Evolutionary conservation across 1,140 invertebrate genomes (phyloP), one percentile per base, ranked within the genome.

Genomic region (Drusus annulatus): DNA sequence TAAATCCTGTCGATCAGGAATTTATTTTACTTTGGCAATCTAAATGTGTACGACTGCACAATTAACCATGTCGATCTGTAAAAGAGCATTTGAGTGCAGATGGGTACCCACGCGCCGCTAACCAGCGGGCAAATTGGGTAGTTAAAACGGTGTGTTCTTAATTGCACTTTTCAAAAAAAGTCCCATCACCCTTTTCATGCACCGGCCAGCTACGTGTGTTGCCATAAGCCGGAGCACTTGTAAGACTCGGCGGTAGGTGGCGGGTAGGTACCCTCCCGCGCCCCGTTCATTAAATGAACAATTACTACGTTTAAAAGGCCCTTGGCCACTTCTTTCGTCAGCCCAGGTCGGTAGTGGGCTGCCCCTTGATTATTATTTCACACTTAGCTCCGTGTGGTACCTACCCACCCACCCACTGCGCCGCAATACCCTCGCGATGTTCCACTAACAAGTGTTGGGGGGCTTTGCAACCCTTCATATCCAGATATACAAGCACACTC

Each of bases 261-360:
- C 23, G 25, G 62, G 62, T 65, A 50, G 28, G 68, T 51, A 51
- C 68, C 31, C n/a, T 13, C 45, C 68, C 68, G 17, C 68, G 17
- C 17, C 51, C 60, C 31, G 79, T 83, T 83, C 82, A 81, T 83
- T 83, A 83, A 83, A 83, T 83, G 82, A 83, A 83, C 82, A 83
- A 83, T 81, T 80, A 83, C 80, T 80, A 75, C 82, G 80, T 83
- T 83, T 83, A 83, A 83, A 83, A 83, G 80, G 56, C 78, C 75
- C 80, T 80, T 74, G 73, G 78, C 77, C 77, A 81, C 80, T 79
- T 76, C 77, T 58, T 69, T 78, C 21, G 76, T 19, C 65, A 74
- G 52, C 58, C 52, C 73, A 17, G 73, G 81, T 54, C 50, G 62
- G 71, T 54, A 58, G 78, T 31, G 71, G 63, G 78, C 74, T 69